Base-by-base conservation (phyloP, 2,888 invertebrate genomes). In the Drosophila yooni region DNA sequence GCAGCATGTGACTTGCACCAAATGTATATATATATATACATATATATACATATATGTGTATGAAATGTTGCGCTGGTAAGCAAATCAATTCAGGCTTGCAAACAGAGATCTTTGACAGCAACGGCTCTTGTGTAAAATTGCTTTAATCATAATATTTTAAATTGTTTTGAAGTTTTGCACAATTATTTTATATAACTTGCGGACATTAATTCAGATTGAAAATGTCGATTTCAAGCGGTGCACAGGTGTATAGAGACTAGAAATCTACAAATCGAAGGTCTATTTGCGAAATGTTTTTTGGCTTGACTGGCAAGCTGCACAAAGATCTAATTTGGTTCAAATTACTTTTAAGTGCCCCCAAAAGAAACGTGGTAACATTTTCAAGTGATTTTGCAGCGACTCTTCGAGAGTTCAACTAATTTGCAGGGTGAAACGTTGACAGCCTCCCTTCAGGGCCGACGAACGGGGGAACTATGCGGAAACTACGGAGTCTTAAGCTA, bases 241-340 rank as follows among this genome's bases (percentile, higher is more conserved):
- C 72, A 53, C 77, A 72, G 77, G 76, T 76, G 72, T 65, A 46
- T 38, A 11, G 27, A 34, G 33, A 34, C 40, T 48, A 50, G 36
- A 46, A 15, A 53, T 74, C 46, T 57, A 60, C 66, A 68, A 72
- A 71, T 83, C 73, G 69, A 75, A 69, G 70, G 79, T 69, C 53
- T 80, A 51, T 78, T 71, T 70, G 60, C 61, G 46, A 46, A 54
- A 65, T 62, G 64, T 67, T 52, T 68, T 81, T 65, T 60, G 60
- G 87, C 57, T 79, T 79, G 82, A 88, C 88, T 85, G 77, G 75
- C 71, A 51, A 69, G 61, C 81, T 70, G 76, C 50, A 53, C 54
- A 68, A 89, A 46, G 74, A 87, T 89, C 88, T 73, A 83, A 87
- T 88, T 87, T 83, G 74, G 83, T 85, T 83, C 51, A 86, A 89